These are phyloP conservation scores for Lophotriccus pileatus DNA, from an alignment of 2,797 vertebrate species.

Conservation along the genomic window DNA sequence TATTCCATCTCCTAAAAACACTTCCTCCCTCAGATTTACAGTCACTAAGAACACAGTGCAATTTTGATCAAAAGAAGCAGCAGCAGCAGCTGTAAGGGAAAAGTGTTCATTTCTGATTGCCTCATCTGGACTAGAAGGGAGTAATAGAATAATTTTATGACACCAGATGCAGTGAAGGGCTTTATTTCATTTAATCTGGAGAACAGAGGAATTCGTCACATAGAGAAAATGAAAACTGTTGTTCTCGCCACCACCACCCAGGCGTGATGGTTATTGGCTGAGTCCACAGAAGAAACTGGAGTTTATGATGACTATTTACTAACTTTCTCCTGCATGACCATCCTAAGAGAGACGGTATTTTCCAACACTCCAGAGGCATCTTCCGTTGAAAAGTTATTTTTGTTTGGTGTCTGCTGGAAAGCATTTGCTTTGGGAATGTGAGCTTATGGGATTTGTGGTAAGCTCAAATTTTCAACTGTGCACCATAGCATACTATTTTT, in stretches of 20 bases:
- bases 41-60: conserved; percentile 25
- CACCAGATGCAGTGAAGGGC: conserved; percentile 38
- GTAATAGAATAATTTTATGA: conserved; percentile 41
- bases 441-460: conserved; percentile 58
- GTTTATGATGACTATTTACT: conserved; percentile 41
- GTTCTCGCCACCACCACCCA: neutral
- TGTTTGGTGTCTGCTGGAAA: conserved; percentile 65
- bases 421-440: conserved; percentile 39
- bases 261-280: conserved; percentile 8
- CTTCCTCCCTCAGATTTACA: conserved; percentile 61
- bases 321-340: conserved; percentile 54
- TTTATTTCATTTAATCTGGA: conserved; percentile 62
- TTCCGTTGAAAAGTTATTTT: conserved; percentile 67
- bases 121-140: conserved; percentile 54
- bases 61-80: conserved; percentile 65
- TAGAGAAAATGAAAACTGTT: conserved; percentile 61
- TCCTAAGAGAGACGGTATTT: conserved; percentile 1
- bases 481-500: neutral
- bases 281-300: conserved; percentile 28
- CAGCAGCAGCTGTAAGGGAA: conserved; percentile 48
- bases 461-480: conserved; percentile 46
- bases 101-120: conserved; percentile 55
- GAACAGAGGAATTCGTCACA: conserved; percentile 59
- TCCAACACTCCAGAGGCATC: conserved; percentile 42
- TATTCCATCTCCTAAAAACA: conserved; percentile 39